Evolutionary conservation across 2,113 vertebrate genomes (phyloP), one percentile per base, ranked within the genome.

Genomic region (Anser cygnoides): DNA sequence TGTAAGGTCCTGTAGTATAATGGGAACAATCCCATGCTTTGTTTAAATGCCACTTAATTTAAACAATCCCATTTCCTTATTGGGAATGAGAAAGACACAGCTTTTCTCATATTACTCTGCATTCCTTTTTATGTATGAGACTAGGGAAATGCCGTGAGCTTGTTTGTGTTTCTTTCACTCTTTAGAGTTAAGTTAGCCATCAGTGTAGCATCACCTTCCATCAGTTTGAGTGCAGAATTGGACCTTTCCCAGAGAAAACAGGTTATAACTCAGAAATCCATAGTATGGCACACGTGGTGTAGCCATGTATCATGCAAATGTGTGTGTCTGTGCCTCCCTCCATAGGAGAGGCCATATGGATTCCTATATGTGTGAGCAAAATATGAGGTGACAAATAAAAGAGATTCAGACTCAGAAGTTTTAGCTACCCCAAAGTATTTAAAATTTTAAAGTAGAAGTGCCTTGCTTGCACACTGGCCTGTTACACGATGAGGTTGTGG

Each of bases 251-350:
- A 59, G 68, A 67, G 25, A 50, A 91, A 67, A 74, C n/a, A 25
- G 54, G 33, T 73, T 87, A 58, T 70, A 22, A 49, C 22, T 67
- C 68, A 52, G 75, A 20, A 89, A 77, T 44, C 49, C 5, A 1
- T 19, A 5, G 13, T 2, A 12, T 41, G 37, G 59, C 54, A 31
- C 0, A 0, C n/a, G 31, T 73, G n/a, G 31, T 84, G 85, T 15
- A 84, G 72, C 86, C 52, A 28, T 31, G 25, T 94, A 83, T 92
- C 44, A 13, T 83, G 62, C 29, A 18, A 43, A 43, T 6, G 43
- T 49, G 67, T 54, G 65, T 65, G 43, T 58, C 33, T 7, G 2
- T 41, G 43, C n/a, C 49, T 86, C 20, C 22, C 11, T 74, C 52
- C 21, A 1, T 10, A 31, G 28, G 35, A 84, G 67, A 73, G 37